Conservation (phyloP, 2,888 invertebrate genomes). For the Heliconius aoede region DNA sequence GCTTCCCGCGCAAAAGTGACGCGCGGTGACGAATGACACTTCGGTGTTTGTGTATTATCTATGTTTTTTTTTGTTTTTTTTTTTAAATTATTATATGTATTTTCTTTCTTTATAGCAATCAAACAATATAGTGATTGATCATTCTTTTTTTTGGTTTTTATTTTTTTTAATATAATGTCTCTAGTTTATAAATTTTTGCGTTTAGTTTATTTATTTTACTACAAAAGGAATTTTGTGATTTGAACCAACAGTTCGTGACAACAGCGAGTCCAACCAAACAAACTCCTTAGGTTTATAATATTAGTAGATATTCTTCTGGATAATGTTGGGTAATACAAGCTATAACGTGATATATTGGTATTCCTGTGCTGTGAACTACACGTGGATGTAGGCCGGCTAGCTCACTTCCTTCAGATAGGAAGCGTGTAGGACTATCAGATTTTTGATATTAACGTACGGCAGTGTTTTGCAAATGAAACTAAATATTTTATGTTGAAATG, state of each 20-base stretch:
- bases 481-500: background rate
- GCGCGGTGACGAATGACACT: slow-evolving; percentile 45
- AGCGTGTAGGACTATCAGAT: slow-evolving; percentile 56
- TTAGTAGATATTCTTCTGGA: background rate
- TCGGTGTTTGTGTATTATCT: slow-evolving; percentile 14
- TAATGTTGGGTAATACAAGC: background rate
- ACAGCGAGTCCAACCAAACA: no score
- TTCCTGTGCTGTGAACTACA: background rate
- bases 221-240: no score
- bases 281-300: background rate
- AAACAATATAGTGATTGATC: background rate
- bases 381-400: slow-evolving; percentile 21
- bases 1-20: slow-evolving; percentile 72
- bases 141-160: background rate
- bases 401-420: slow-evolving; percentile 57
- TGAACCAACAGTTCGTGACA: no score
- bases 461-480: background rate
- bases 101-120: background rate
- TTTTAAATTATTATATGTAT: background rate
- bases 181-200: no score
- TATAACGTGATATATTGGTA: background rate
- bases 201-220: no score
- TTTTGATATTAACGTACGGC: slow-evolving; percentile 34
- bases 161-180: no score
- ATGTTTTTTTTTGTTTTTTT: background rate